Conservation (phyloP, 2,797 vertebrate genomes). For the Tachyglossus aculeatus region DNA sequence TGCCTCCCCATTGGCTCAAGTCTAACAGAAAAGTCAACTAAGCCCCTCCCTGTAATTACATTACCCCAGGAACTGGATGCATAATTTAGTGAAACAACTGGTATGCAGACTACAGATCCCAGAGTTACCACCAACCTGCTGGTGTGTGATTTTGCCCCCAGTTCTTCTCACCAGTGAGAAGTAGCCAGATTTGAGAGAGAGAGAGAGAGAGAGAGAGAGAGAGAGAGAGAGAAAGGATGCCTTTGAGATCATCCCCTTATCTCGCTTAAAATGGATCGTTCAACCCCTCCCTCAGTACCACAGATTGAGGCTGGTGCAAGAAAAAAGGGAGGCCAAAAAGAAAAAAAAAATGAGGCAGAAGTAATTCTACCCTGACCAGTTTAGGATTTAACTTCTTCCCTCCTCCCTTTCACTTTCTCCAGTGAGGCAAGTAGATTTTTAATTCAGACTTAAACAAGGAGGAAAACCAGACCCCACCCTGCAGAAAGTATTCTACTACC, state of each 20-base stretch:
- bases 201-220: not conserved
- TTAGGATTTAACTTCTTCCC: too few relatives aligned
- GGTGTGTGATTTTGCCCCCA: slow-evolving; percentile 32
- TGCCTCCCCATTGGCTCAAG: slow-evolving; percentile 62
- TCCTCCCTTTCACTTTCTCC: too few relatives aligned
- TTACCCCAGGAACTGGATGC: slow-evolving; percentile 68
- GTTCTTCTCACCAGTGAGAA: slow-evolving; percentile 1
- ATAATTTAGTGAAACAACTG: slow-evolving; percentile 72
- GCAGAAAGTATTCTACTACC: too few relatives aligned
- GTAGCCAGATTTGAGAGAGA: not conserved
- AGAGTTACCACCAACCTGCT: slow-evolving; percentile 26
- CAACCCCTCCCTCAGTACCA: too few relatives aligned
- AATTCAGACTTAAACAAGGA: too few relatives aligned
- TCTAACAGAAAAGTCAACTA: slow-evolving; percentile 65
- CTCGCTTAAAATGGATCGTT: too few relatives aligned
- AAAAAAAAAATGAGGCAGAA: too few relatives aligned
- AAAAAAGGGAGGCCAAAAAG: too few relatives aligned
- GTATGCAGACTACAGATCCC: slow-evolving; percentile 52
- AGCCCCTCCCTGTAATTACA: slow-evolving; percentile 69
- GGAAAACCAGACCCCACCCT: too few relatives aligned
- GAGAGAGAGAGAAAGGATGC: slow-evolving; percentile 16
- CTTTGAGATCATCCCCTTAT: not conserved
- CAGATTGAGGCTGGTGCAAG: too few relatives aligned
- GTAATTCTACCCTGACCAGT: too few relatives aligned
- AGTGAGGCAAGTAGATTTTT: too few relatives aligned